phyloP scores from a whole-genome alignment of 2,888 invertebrate genomes.

The Archaeoteleia sp. region DNA sequence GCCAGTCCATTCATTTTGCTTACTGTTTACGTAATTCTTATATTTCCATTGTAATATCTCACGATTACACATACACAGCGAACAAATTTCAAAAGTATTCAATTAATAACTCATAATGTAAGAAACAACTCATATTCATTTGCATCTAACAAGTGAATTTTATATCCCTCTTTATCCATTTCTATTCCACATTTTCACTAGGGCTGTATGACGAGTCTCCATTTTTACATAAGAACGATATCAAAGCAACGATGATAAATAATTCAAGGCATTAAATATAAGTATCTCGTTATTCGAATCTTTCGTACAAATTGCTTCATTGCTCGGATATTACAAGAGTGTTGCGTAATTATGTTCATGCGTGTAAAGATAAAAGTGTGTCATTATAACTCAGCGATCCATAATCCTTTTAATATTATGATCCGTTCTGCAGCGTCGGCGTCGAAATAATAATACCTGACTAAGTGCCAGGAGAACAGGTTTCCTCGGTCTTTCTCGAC shows the following conservation, averaged over 20 bases:
- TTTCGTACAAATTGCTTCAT: conserved; percentile 45
- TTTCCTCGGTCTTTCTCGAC: conserved; percentile 45
- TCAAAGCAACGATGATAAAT: no score
- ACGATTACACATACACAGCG: no score
- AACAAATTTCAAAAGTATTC: no score
- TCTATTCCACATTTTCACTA: no score
- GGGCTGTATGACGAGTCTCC: no score
- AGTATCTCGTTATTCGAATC: conserved; percentile 27
- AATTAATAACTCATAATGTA: no score
- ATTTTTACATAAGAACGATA: no score
- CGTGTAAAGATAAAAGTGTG: conserved; percentile 46
- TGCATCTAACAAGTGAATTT: no score
- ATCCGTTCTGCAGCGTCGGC: conserved; percentile 38
- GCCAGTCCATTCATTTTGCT: conserved; percentile 17
- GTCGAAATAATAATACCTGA: conserved; percentile 51
- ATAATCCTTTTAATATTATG: conserved; percentile 50
- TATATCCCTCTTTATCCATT: no score
- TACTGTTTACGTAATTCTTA: conserved; percentile 15
- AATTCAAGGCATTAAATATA: no score
- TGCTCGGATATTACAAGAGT: conserved; percentile 37
- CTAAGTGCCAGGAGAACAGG: conserved; percentile 60
- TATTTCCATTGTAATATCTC: background rate
- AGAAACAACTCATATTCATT: no score
- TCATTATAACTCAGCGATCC: conserved; percentile 41
- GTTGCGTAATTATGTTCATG: conserved; percentile 36